A percentile compares a stretch with the other conserved stretches of the same genome.
Evolutionary conservation across 2,888 invertebrate species (phyloP).

Genomic region (Nowickia ferox): DNA sequence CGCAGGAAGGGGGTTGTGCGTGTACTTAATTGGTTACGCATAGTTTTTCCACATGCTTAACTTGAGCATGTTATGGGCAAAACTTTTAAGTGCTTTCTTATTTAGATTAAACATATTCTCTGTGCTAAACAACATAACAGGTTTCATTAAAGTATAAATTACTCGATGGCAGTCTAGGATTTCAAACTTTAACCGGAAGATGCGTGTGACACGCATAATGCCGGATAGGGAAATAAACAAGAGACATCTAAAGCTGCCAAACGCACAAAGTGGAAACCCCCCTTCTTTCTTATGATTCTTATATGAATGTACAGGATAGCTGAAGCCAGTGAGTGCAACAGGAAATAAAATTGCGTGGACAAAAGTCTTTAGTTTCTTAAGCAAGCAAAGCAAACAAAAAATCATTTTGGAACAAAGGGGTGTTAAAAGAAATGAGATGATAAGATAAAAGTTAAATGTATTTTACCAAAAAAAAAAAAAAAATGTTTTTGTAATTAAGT

Average conservation of each 20-base stretch:
- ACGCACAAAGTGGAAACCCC: neutral
- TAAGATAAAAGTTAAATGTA: slow-evolving; percentile 16
- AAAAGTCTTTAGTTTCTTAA: slow-evolving; percentile 13
- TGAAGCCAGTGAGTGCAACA: neutral
- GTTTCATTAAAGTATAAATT: slow-evolving; percentile 12
- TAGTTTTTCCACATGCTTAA: slow-evolving; percentile 64
- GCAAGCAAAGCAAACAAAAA: neutral
- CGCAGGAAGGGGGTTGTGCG: slow-evolving; percentile 3
- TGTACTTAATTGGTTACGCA: slow-evolving; percentile 61
- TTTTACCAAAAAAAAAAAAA: neutral
- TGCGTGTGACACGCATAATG: slow-evolving; percentile 61
- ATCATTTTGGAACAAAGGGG: neutral
- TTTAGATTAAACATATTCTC: slow-evolving; percentile 42
- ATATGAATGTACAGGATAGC: neutral
- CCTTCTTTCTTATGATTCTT: neutral
- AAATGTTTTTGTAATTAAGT: too few relatives aligned
- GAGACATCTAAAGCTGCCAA: slow-evolving; percentile 46
- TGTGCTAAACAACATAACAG: slow-evolving; percentile 30
- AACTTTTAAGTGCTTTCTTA: slow-evolving; percentile 37
- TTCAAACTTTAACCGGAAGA: slow-evolving; percentile 56
- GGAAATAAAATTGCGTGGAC: slow-evolving; percentile 31
- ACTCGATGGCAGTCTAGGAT: slow-evolving; percentile 5
- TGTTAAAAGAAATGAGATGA: neutral
- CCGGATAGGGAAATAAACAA: slow-evolving; percentile 58
- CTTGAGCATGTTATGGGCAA: slow-evolving; percentile 53